These are phyloP conservation scores for Acleris cristana DNA, from an alignment of 2,888 invertebrate species.

Conservation along the genomic window DNA sequence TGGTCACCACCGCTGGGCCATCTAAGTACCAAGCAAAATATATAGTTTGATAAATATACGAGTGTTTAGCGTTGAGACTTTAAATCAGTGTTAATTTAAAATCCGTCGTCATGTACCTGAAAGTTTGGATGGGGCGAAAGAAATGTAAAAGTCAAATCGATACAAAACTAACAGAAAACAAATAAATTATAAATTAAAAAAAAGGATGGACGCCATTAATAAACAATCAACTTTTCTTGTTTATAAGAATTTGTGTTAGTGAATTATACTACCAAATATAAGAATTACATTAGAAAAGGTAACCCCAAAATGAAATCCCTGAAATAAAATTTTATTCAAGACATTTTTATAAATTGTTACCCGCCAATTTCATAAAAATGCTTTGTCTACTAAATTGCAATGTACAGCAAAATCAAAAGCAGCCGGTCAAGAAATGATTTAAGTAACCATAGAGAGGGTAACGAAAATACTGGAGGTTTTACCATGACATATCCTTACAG, in stretches of 20 bases:
- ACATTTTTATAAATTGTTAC: no score
- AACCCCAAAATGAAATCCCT: conserved; percentile 40
- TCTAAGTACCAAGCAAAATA: conserved; percentile 86
- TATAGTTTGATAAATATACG: conserved; percentile 61
- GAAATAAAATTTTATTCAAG: conserved; percentile 47
- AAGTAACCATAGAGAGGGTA: no score
- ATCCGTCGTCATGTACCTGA: conserved; percentile 33
- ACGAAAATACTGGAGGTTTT: no score
- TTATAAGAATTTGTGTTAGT: conserved; percentile 81
- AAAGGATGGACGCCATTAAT: conserved; percentile 48
- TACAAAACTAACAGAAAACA: conserved; percentile 35
- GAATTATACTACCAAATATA: conserved; percentile 55
- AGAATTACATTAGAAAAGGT: conserved; percentile 12
- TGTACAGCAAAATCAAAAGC: no score
- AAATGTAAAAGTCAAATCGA: not conserved
- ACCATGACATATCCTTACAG: no score
- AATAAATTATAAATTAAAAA: conserved; percentile 44
- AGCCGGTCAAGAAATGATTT: no score
- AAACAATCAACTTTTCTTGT: conserved; percentile 63
- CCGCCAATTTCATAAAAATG: no score
- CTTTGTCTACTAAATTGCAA: no score
- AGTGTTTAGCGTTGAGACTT: conserved; percentile 56
- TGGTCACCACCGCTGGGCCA: conserved; percentile 97
- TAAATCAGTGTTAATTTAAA: conserved; percentile 35
- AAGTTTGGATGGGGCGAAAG: conserved; percentile 31